Base-by-base conservation (phyloP, 2,888 invertebrate genomes). In the Lapara coniferarum region DNA sequence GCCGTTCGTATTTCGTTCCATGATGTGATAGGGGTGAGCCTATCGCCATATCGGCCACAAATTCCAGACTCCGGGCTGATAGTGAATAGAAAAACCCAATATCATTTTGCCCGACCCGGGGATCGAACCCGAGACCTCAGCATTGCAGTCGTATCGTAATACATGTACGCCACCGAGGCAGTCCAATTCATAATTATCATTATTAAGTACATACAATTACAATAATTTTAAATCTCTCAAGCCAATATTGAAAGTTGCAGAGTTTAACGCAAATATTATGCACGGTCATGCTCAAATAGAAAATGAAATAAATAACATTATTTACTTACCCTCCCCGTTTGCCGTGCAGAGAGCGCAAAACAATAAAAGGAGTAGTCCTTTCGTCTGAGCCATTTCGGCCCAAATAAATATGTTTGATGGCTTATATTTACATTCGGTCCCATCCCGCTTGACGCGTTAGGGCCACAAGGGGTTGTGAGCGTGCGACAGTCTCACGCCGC, bases 381-480 rank as follows among this genome's bases (percentile, higher is more conserved):
- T 89, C 81, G 85, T 85, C 78, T 87, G 85, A 89, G 91, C 89
- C 93, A 93, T 93, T 83, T 82, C 85, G 88, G 86, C 85, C 86
- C 85, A 74, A 85, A 82, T 84, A 89, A 88, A 88, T 89, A 85
- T 82, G 80, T 84, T 79, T 81, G 78, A 78, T 77, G 78, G 80
- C 81, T 82, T 78, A 81, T 88, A 77, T 88, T 87, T 87, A 82
- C 83, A 87, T 84, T 83, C 74, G 85, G 81, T 87, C 90, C 93
- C 93, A 93, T 93, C 84, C 91, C 93, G 91, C 79, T 82, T 78
- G 76, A 72, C 74, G 75, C 78, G 73, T 76, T 69, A 75, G 72
- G 77, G 74, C 76, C 73, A 71, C 72, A 74, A 75, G 77, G 76
- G 81, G 77, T 77, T 72, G 72, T 69, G 77, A 74, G 69, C 68